These are phyloP conservation scores for Poeciliopsis gracilis DNA, from an alignment of 2,797 vertebrate species.

Conservation along the genomic window DNA sequence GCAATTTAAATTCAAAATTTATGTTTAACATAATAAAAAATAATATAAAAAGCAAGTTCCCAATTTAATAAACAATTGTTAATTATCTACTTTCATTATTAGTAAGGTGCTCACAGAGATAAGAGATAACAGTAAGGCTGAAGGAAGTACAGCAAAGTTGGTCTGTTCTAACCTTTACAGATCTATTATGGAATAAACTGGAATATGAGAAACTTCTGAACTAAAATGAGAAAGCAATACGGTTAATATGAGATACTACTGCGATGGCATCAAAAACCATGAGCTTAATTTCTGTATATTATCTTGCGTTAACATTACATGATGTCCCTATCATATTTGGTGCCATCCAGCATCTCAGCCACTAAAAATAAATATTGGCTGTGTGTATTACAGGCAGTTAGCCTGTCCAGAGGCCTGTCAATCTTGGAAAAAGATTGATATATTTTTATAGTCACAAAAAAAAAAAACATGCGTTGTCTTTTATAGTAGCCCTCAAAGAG, in stretches of 20 bases:
- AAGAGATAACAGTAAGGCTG: background rate
- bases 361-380: background rate
- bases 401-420: too few species aligned
- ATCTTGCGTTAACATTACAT: background rate
- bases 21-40: background rate
- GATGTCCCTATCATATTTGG: background rate
- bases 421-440: background rate
- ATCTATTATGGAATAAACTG: background rate
- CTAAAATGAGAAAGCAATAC: background rate
- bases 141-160: background rate
- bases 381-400: background rate
- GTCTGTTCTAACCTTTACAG: background rate
- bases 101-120: background rate
- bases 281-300: background rate
- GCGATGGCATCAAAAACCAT: background rate
- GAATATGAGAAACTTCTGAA: background rate
- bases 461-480: background rate
- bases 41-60: background rate
- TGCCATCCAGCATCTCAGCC: background rate
- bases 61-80: background rate
- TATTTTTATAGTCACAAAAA: background rate
- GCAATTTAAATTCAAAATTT: background rate
- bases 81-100: background rate
- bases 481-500: background rate
- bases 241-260: background rate